A percentile compares a stretch with the other conserved stretches of the same genome.
Conservation (phyloP, 2,888 invertebrate genomes). For the Desoria tigrina region DNA sequence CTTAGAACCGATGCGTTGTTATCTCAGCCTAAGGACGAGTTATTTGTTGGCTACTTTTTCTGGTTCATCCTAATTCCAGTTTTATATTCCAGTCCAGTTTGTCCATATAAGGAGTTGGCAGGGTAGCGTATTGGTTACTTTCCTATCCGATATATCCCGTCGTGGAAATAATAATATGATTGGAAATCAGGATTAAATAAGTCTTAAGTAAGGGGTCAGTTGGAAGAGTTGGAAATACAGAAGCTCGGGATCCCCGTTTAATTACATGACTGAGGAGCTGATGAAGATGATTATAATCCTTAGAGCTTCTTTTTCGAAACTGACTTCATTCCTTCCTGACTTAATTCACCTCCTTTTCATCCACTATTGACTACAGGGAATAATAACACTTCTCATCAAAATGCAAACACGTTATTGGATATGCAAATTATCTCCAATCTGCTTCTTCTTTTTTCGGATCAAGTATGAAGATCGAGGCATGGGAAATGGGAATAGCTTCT, state of each 20-base stretch:
- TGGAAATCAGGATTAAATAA: background rate
- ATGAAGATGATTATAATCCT: conserved; percentile 29
- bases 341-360: background rate
- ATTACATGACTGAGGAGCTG: conserved; percentile 33
- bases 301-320: conserved; percentile 9
- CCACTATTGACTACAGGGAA: background rate
- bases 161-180: background rate
- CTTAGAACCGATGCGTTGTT: no score
- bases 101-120: no score
- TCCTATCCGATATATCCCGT: no score
- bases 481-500: no score
- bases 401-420: background rate
- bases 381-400: background rate
- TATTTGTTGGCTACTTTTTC: no score
- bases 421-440: no score
- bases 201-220: background rate
- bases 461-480: no score
- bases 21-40: no score
- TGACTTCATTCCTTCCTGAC: conserved; percentile 20
- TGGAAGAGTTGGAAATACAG: conserved; percentile 31
- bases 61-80: no score
- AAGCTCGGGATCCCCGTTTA: conserved; percentile 44
- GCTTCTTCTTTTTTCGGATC: no score
- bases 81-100: no score
- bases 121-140: no score